Percentiles rank a stretch among this genome's conserved stretches.
Evolutionary conservation across 2,113 vertebrate genomes (phyloP).

Genomic region (Nannobrachium achirus): DNA sequence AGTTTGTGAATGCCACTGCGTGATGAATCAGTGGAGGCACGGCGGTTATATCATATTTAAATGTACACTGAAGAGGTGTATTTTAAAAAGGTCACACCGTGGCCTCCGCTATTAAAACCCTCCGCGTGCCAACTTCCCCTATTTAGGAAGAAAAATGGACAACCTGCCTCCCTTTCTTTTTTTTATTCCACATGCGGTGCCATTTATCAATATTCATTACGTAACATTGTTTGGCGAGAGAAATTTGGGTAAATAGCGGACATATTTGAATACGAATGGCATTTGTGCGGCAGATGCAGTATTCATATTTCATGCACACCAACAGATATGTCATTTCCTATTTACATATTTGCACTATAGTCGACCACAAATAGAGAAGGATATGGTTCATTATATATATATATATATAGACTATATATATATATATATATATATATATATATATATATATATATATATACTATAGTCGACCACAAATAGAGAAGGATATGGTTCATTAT

Average conservation of each 20-base stretch:
- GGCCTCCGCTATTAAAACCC: constrained; percentile 5
- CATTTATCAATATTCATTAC: constrained; percentile 62
- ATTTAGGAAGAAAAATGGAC: too few relatives aligned
- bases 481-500: too few relatives aligned
- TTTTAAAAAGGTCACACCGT: constrained; percentile 1
- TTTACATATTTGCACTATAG: constrained; percentile 37
- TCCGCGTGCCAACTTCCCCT: not conserved
- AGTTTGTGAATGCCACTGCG: not conserved
- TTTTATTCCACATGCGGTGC: constrained; percentile 8
- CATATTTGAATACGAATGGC: constrained; percentile 50
- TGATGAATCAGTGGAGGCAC: not conserved
- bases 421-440: too few relatives aligned
- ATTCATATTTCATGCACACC: constrained; percentile 13
- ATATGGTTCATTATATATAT: too few relatives aligned
- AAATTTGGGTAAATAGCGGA: constrained; percentile 45
- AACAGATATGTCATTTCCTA: not conserved
- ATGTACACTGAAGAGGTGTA: constrained; percentile 8
- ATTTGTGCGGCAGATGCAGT: constrained; percentile 40
- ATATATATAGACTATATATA: too few relatives aligned
- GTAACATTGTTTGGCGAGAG: constrained; percentile 48
- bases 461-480: too few relatives aligned
- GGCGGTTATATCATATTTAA: not conserved
- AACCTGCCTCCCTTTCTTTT: not conserved
- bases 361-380: not conserved
- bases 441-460: too few relatives aligned